A percentile compares a stretch with the other conserved stretches of the same genome.
Evolutionary conservation across 2,888 invertebrate species (phyloP).

Genomic region (Alloplasta piceator): DNA sequence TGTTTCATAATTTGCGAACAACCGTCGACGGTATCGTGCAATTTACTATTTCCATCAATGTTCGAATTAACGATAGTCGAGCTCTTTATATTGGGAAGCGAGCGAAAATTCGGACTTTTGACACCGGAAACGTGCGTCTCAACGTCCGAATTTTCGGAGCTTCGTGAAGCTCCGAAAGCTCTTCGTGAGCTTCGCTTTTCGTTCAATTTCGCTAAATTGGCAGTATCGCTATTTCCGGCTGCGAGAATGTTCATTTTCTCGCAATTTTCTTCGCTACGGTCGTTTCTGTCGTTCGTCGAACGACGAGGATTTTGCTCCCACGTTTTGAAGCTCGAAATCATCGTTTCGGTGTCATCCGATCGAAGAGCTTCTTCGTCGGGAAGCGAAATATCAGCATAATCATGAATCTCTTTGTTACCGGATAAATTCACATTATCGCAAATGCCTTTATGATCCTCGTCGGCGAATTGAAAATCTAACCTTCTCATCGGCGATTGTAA

Average conservation of each 20-base stretch:
- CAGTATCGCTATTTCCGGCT: constrained; percentile 42
- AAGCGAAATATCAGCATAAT: constrained; percentile 70
- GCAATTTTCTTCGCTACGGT: too few species aligned
- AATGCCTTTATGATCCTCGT: constrained; percentile 45
- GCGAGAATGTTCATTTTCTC: constrained; percentile 24
- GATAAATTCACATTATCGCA: constrained; percentile 41
- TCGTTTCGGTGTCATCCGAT: constrained; percentile 72
- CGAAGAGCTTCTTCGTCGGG: constrained; percentile 71
- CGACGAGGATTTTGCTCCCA: constrained; percentile 69
- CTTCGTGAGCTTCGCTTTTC: background rate
- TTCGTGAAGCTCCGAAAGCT: constrained; percentile 18
- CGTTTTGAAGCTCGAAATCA: constrained; percentile 74
- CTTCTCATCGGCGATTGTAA: constrained; percentile 53
- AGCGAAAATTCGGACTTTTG: constrained; percentile 33
- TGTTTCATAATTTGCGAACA: constrained; percentile 39
- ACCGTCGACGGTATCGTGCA: constrained; percentile 35
- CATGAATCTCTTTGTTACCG: constrained; percentile 62
- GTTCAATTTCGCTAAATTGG: constrained; percentile 7
- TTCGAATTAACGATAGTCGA: constrained; percentile 5
- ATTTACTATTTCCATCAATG: background rate
- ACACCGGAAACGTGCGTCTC: constrained; percentile 14
- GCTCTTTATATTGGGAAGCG: constrained; percentile 54
- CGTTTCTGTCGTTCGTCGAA: too few species aligned
- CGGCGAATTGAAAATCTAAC: constrained; percentile 66
- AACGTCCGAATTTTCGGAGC: constrained; percentile 25